Evolutionary conservation across 2,113 vertebrate genomes (phyloP).

Genomic region (Chascanopsetta lugubris): DNA sequence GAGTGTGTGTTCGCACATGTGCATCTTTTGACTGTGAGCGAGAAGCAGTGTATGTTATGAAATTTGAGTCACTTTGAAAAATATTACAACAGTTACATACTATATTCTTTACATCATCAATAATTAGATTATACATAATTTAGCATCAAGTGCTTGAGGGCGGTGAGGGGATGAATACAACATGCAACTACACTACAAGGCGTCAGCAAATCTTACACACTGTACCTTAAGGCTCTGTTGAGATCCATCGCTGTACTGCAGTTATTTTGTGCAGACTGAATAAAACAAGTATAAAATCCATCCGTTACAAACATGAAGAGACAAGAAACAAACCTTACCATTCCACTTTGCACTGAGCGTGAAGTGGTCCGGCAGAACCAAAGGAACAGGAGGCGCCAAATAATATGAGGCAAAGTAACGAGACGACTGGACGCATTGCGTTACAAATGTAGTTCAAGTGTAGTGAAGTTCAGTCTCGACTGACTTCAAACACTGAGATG

Average conservation of each 20-base stretch:
- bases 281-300: background rate
- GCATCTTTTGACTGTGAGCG: too few species aligned
- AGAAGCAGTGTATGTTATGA: too few species aligned
- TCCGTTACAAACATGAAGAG: background rate
- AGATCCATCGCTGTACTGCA: background rate
- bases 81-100: too few species aligned
- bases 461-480: background rate
- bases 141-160: too few species aligned
- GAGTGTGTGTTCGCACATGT: too few species aligned
- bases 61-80: too few species aligned
- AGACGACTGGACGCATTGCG: slow-evolving; percentile 44
- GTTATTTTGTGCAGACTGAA: background rate
- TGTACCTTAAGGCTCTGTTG: background rate
- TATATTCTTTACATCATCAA: too few species aligned
- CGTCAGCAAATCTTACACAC: background rate
- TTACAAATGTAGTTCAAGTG: background rate
- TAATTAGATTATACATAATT: too few species aligned
- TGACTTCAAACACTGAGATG: background rate
- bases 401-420: slow-evolving; percentile 45
- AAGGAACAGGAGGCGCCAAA: slow-evolving; percentile 26
- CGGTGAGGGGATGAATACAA: too few species aligned
- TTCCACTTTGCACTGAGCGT: slow-evolving; percentile 81
- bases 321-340: slow-evolving; percentile 65
- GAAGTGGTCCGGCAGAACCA: slow-evolving; percentile 71
- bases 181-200: too few species aligned